These are phyloP conservation scores for Pteria penguin DNA, from an alignment of 2,888 invertebrate species.

Conservation along the genomic window DNA sequence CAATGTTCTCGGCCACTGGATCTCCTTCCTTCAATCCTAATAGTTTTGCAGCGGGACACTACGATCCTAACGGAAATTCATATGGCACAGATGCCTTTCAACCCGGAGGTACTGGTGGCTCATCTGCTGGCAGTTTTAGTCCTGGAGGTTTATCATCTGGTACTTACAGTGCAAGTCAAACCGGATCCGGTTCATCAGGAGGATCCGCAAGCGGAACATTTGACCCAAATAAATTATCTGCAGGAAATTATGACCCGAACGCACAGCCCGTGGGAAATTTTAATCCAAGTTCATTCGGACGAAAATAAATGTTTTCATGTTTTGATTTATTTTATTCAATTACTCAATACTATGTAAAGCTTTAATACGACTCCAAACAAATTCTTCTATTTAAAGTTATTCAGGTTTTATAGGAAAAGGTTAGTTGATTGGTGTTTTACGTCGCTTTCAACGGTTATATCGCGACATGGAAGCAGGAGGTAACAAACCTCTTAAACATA, in stretches of 20 bases:
- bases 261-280: slow-evolving; percentile 20
- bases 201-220: slow-evolving; percentile 19
- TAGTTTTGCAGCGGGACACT: slow-evolving; percentile 30
- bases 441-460: too few species aligned
- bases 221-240: slow-evolving; percentile 14
- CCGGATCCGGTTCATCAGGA: neutral
- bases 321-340: too few species aligned
- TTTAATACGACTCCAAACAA: too few species aligned
- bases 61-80: slow-evolving; percentile 14
- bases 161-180: slow-evolving; percentile 17
- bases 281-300: slow-evolving; percentile 32
- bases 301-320: too few species aligned
- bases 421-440: too few species aligned
- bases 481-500: too few species aligned
- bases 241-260: slow-evolving; percentile 36
- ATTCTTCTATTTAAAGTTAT: too few species aligned
- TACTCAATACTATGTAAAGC: too few species aligned
- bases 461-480: too few species aligned
- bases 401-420: too few species aligned
- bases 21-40: slow-evolving; percentile 26
- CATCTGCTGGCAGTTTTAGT: slow-evolving; percentile 24
- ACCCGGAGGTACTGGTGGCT: neutral
- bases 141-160: slow-evolving; percentile 24
- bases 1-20: slow-evolving; percentile 21
- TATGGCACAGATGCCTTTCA: neutral